phyloP scores from a whole-genome alignment of 2,113 vertebrate species.

The mouse (Mus musculus) region GRCm39 chrX:41474001-41474500 shows the following conservation, averaged over 20 bases:
- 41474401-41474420: background rate
- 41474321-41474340: background rate
- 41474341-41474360: conserved; percentile 33
- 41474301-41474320: conserved; percentile 13
- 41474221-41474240: conserved; percentile 36
- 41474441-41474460: conserved; percentile 42
- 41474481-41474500: background rate
- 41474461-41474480: background rate
- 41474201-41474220: background rate
- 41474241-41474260: background rate
- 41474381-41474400: conserved; percentile 10
- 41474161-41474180: background rate
- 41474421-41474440: conserved; percentile 15
- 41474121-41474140: too few species aligned
- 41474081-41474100: background rate
- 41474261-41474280: background rate
- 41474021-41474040: background rate
- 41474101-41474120: background rate
- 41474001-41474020: background rate
- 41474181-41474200: background rate
- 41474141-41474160: background rate
- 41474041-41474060: background rate
- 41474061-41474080: background rate
- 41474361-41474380: conserved; percentile 28
- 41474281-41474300: background rate